These are phyloP conservation scores for Gobio occitaniae DNA, from an alignment of 2,797 vertebrate genomes.

Conservation along the genomic window DNA sequence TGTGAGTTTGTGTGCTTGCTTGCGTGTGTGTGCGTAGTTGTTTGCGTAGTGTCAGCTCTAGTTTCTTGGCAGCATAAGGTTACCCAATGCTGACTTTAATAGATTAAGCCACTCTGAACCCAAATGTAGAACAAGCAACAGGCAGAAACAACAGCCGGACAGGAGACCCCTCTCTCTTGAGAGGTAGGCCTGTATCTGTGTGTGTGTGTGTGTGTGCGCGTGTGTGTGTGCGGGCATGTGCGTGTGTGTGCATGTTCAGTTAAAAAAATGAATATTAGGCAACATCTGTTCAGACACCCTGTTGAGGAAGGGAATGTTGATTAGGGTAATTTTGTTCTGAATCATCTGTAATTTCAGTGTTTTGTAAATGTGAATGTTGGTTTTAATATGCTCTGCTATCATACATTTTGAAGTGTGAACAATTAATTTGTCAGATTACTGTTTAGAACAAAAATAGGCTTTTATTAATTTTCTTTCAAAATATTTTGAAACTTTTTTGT, in stretches of 20 bases:
- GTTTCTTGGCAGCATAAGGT: conserved; percentile 79
- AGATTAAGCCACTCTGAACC: conserved; percentile 70
- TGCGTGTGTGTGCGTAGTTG: conserved; percentile 27
- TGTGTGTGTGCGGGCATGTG: not conserved
- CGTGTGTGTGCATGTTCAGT: not conserved
- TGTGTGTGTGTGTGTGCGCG: not conserved
- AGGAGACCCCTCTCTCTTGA: conserved; percentile 50
- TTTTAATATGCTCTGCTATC: not conserved
- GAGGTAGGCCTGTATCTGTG: conserved; percentile 41
- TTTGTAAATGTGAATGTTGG: not conserved
- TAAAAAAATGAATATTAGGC: conserved; percentile 16
- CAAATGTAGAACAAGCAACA: conserved; percentile 62
- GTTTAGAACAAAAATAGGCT: not conserved
- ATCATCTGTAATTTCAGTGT: not conserved
- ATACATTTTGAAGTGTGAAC: not conserved
- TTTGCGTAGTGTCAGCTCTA: conserved; percentile 69
- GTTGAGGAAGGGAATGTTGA: not conserved
- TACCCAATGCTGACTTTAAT: conserved; percentile 73
- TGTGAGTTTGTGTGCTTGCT: conserved; percentile 39
- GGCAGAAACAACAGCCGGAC: conserved; percentile 31
- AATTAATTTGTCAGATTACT: not conserved
- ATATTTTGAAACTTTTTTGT: not conserved
- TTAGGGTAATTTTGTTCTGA: not conserved
- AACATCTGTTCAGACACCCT: conserved; percentile 25
- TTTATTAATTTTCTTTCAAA: too few species aligned